phyloP scores from a whole-genome alignment of 2,797 vertebrate species.

The Myripristis jacobus region DNA sequence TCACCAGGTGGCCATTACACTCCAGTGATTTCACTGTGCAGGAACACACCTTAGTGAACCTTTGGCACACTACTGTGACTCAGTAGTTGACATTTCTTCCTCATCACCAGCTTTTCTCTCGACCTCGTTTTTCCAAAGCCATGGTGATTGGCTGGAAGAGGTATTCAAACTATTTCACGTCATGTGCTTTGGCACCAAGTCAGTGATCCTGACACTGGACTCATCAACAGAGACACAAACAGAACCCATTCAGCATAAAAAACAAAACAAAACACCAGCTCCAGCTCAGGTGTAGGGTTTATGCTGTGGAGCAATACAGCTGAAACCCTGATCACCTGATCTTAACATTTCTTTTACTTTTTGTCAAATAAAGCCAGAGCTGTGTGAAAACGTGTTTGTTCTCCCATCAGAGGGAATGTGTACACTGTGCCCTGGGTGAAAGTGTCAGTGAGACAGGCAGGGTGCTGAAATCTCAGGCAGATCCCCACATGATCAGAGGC shows the following conservation, averaged over 20 bases:
- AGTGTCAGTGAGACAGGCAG: not conserved
- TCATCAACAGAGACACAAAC: not conserved
- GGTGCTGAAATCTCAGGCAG: constrained; percentile 6
- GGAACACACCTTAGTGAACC: not conserved
- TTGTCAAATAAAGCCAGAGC: not conserved
- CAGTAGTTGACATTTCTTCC: not conserved
- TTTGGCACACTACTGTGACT: constrained; percentile 1
- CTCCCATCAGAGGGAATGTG: not conserved
- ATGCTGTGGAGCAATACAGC: not conserved
- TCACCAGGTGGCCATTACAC: not conserved
- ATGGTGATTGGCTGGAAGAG: constrained; percentile 9
- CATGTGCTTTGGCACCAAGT: not conserved
- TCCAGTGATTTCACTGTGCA: not conserved
- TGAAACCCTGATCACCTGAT: not conserved
- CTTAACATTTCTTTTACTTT: not conserved
- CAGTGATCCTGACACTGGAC: not conserved
- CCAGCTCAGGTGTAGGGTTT: not conserved
- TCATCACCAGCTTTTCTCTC: not conserved
- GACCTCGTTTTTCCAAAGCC: not conserved
- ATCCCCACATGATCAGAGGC: constrained; percentile 14
- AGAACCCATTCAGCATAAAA: constrained; percentile 5
- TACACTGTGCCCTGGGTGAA: not conserved
- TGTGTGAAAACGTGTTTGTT: not conserved
- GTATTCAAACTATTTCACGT: not conserved
- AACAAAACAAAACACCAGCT: not conserved